phyloP scores from a whole-genome alignment of 64 coral and sea anemone species.

The Anthopleura sola region DNA sequence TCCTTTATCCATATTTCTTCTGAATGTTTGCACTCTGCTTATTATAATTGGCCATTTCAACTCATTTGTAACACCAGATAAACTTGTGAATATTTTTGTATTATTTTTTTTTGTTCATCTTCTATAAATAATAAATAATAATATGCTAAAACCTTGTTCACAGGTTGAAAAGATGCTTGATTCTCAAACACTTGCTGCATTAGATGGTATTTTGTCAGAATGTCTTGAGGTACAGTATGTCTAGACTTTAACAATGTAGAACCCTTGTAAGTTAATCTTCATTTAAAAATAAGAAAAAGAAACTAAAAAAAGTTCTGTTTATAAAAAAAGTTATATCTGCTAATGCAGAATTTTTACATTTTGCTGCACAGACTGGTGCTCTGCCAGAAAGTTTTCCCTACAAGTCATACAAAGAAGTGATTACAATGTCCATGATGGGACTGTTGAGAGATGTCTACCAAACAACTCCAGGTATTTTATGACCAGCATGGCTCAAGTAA shows the following conservation, averaged over 20 bases:
- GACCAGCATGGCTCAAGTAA: too few relatives aligned
- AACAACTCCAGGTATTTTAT: conserved; percentile 64
- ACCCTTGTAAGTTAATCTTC: too few relatives aligned
- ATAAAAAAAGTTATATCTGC: background rate
- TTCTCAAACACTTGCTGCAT: conserved; percentile 51
- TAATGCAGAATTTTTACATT: background rate
- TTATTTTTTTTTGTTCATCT: too few relatives aligned
- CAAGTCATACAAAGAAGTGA: conserved; percentile 72
- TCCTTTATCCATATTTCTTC: too few relatives aligned
- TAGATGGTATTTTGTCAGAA: conserved; percentile 70
- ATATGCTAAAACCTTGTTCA: background rate
- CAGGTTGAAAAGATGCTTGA: conserved; percentile 79
- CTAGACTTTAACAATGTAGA: background rate
- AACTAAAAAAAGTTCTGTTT: too few relatives aligned
- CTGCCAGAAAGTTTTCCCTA: conserved; percentile 59
- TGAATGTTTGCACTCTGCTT: too few relatives aligned
- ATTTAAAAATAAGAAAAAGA: too few relatives aligned
- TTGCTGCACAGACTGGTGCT: conserved; percentile 31
- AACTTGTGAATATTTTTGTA: too few relatives aligned
- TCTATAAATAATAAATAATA: too few relatives aligned
- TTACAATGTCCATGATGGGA: conserved; percentile 78
- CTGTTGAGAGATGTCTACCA: conserved; percentile 79
- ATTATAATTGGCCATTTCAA: too few relatives aligned
- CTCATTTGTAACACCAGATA: too few relatives aligned
- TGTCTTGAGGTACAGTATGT: conserved; percentile 67